These are phyloP conservation scores for Stomatorhinus walkeri DNA, from an alignment of 2,797 vertebrate species.

Conservation along the genomic window DNA sequence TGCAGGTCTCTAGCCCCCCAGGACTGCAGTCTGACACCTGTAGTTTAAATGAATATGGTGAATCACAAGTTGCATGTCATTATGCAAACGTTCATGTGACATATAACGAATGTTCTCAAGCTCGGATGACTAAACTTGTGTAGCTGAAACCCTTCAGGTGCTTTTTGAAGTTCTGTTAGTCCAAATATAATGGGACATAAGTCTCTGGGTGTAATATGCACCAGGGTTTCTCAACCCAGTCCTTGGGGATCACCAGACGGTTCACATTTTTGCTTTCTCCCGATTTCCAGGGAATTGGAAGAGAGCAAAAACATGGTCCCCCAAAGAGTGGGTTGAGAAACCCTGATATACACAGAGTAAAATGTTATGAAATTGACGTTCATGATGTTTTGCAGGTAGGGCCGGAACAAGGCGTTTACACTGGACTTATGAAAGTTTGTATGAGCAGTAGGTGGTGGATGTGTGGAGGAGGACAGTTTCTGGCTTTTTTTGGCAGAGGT, in stretches of 20 bases:
- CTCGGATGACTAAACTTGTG: background rate
- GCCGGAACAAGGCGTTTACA: background rate
- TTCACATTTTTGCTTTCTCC: too few relatives aligned
- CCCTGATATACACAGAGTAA: too few relatives aligned
- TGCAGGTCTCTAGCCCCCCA: too few relatives aligned
- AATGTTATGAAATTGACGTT: background rate
- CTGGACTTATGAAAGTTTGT: background rate
- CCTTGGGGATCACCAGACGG: too few relatives aligned
- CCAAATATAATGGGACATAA: background rate
- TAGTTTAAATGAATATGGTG: too few relatives aligned
- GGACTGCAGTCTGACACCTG: too few relatives aligned
- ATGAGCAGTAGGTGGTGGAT: background rate
- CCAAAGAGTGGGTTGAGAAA: too few relatives aligned
- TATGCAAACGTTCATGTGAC: background rate
- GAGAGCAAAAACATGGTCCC: too few relatives aligned
- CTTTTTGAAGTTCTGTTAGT: background rate
- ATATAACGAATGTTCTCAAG: background rate
- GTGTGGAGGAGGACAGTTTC: background rate
- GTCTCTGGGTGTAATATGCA: background rate
- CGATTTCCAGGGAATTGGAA: too few relatives aligned
- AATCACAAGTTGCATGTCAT: background rate
- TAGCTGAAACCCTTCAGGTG: background rate
- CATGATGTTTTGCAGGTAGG: background rate
- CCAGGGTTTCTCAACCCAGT: too few relatives aligned
- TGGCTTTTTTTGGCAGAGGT: background rate